phyloP scores from a whole-genome alignment of 2,888 invertebrate genomes.

The Phalangium opilio region DNA sequence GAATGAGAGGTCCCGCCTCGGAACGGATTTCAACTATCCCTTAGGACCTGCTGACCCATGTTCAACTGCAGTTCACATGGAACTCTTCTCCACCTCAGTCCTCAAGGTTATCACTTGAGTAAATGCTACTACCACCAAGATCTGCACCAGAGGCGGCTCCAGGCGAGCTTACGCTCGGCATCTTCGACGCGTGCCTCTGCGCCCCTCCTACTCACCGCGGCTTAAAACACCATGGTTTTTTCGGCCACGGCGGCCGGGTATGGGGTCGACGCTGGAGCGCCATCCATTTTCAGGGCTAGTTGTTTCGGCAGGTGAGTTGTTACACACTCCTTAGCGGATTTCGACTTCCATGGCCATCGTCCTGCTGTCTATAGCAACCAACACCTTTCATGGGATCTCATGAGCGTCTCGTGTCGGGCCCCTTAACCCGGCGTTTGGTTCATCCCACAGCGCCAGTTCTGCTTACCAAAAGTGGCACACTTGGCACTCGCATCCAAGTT shows the following conservation, averaged over 20 bases:
- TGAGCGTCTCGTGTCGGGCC: slow-evolving; percentile 44
- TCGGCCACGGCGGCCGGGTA: slow-evolving; percentile 32
- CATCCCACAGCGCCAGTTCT: slow-evolving; percentile 65
- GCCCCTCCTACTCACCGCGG: slow-evolving; percentile 45
- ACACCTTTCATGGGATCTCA: slow-evolving; percentile 46
- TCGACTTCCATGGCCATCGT: slow-evolving; percentile 61
- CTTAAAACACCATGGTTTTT: slow-evolving; percentile 33
- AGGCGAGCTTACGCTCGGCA: slow-evolving; percentile 40
- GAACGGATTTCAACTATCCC: too few relatives aligned
- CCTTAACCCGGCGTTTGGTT: slow-evolving; percentile 55
- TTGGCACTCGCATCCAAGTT: too few relatives aligned
- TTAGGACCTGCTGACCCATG: too few relatives aligned
- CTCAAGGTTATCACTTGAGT: too few relatives aligned
- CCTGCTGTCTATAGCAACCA: slow-evolving; percentile 50
- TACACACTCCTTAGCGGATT: slow-evolving; percentile 47
- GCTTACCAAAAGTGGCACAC: slow-evolving; percentile 60
- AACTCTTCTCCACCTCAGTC: too few relatives aligned
- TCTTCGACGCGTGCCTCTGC: slow-evolving; percentile 43
- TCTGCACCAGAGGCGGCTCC: slow-evolving; percentile 37
- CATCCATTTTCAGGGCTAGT: slow-evolving; percentile 51
- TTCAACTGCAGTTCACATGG: slow-evolving; percentile 41
- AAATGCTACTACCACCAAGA: slow-evolving; percentile 57
- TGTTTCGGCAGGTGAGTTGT: slow-evolving; percentile 48
- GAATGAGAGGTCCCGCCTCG: too few relatives aligned
- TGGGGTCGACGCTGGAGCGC: slow-evolving; percentile 43